A percentile compares a stretch with the other conserved stretches of the same genome.
phyloP scores from a whole-genome alignment of 2,888 invertebrate genomes.

The Tuta absoluta region DNA sequence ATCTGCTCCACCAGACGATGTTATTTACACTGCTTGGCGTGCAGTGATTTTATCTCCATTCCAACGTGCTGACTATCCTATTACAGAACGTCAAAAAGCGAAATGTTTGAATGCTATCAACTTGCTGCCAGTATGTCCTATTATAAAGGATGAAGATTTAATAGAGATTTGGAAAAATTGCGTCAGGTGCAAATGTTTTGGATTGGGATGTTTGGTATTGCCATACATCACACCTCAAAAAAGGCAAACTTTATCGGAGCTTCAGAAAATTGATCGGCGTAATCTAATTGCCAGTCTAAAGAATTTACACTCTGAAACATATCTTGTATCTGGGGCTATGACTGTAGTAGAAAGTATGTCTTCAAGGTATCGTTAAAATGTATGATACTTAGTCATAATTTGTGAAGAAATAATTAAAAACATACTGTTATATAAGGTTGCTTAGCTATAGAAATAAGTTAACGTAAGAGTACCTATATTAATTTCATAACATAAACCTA shows the following conservation, averaged over 20 bases:
- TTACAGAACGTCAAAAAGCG: constrained; percentile 69
- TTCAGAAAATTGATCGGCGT: constrained; percentile 71
- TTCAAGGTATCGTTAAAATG: constrained; percentile 51
- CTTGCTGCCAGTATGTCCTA: constrained; percentile 70
- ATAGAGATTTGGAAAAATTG: constrained; percentile 75
- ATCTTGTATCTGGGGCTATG: constrained; percentile 73
- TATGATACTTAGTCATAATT: not conserved
- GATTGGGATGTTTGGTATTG: constrained; percentile 70
- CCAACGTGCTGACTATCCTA: constrained; percentile 73
- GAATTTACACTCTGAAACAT: constrained; percentile 71
- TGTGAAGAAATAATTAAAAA: not conserved
- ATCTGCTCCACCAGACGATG: constrained; percentile 54
- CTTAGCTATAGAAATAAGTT: too few relatives aligned
- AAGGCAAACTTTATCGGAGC: constrained; percentile 61
- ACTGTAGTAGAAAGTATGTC: constrained; percentile 68
- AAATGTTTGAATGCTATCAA: constrained; percentile 72
- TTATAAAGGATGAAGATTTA: constrained; percentile 71
- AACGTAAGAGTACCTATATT: too few relatives aligned
- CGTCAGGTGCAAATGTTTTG: constrained; percentile 68
- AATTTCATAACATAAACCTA: too few relatives aligned
- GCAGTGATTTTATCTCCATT: constrained; percentile 71
- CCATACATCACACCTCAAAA: constrained; percentile 70
- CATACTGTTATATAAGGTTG: not conserved
- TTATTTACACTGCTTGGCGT: constrained; percentile 68
- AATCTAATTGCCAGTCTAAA: constrained; percentile 71